Base-by-base conservation (phyloP, 2,797 vertebrate genomes). In the Emydoidea blandingii region DNA sequence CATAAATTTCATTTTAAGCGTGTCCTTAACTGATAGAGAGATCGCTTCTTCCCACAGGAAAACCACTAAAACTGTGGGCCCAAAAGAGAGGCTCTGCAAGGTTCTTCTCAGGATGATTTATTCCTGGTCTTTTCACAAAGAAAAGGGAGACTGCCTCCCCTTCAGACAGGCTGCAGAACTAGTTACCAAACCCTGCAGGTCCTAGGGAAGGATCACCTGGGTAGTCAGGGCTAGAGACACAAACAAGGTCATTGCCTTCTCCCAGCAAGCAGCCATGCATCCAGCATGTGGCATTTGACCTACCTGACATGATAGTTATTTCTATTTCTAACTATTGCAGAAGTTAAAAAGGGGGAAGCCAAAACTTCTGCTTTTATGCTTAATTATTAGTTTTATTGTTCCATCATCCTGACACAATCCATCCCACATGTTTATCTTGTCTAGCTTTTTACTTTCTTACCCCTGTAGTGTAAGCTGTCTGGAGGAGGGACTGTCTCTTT, bases 251-350 rank as follows among this genome's bases (percentile, higher is more conserved):
- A 8, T 1, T 44, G 1, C 11, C 81, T 56, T 21, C 23, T 37
- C 72, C n/a, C 41, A 41, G 19, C 8, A 41, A 41, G 18, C 37
- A 23, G 37, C 37, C 37, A 74, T 74, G 37, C 12, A 16, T 49
- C 49, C 15, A 49, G 15, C 44, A 31, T 29, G 27, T 31, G 44
- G 25, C 44, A 90, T 53, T 8, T 0, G 0, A 34, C 10, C 27
- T 49, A 93, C 34, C 81, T 84, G 31, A n/a, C 83, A 21, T 59
- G 68, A 18, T 74, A 79, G 78, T 85, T 59, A 49, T 29, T 4
- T 29, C 21, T 74, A 37, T 44, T 74, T 25, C 14, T 79, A 68
- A 68, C 19, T 72, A 72, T 44, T 0, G 2, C 14, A 0, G 4
- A 50, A 25, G 5, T 88, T 84, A 47, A 21, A 72, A 72, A 72